Base-by-base conservation (phyloP, 2,888 invertebrate genomes). In the Eupithecia tripunctaria region DNA sequence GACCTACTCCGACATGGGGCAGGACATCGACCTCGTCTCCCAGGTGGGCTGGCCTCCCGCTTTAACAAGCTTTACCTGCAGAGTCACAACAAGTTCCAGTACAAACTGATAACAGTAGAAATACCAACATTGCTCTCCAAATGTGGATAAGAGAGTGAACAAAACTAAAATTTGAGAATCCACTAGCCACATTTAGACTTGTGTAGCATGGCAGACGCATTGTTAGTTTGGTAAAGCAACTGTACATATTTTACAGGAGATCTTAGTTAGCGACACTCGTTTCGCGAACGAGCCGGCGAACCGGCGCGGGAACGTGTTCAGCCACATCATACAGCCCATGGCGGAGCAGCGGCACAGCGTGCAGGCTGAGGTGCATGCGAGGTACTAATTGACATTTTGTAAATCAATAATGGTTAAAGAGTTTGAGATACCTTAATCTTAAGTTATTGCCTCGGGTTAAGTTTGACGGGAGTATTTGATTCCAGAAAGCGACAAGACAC, bases 11-110 rank as follows among this genome's bases (percentile, higher is more conserved):
- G 98, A 99, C 90, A 96, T 97, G 65, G 97, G 98, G 18, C 98
- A 98, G 90, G 99, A 99, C 84, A 96, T 99, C 68, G 99, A 99
- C 89, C 95, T 99, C 27, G 98, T 98, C 0, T 99, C 99, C 0
- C 97, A 97, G 91, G 98, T 73, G 21, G 3, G 21, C 12, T 21
- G n/a, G 7, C 18, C 47, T n/a, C 2, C 8, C 2, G n/a, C n/a
- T 8, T 8, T n/a, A n/a, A 43, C 18, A 1, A 18, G 18, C 18
- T 43, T 43, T 43, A 43, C 18, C 18, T 43, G 4, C 43, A 18
- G 43, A 43, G 43, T 43, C n/a, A n/a, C 43, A 18, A 7, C 43
- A 43, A 18, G 6, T 7, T 15, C 18, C 43, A n/a, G 18, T 43
- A 8, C 3, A 18, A 43, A 43, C 43, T n/a, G 18, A 7, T 43